Base-by-base conservation (phyloP, 2,888 invertebrate species). In the Endomychus coccineus region DNA sequence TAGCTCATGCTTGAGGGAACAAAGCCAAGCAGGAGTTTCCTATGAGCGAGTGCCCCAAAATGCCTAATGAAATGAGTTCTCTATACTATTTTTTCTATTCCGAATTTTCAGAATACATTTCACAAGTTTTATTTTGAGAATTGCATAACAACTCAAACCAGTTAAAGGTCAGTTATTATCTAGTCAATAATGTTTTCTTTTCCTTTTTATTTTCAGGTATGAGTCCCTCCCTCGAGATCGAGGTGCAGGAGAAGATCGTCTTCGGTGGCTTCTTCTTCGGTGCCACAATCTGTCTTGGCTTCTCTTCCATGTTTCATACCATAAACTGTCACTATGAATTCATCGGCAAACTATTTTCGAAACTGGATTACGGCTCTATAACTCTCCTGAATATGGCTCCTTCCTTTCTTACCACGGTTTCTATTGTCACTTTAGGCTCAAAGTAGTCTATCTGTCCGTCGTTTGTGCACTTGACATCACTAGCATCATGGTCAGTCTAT, bases 331-430 rank as follows among this genome's bases (percentile, higher is more conserved):
- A 95, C 66, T 94, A 94, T 27, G 87, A 91, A 68, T 83, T 82
- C 69, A 87, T 95, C 40, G 91, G 92, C 50, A 89, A 84, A 69
- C 72, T 95, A 50, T 96, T 95, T 64, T 91, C 91, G 64, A 95
- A 95, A 78, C 69, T 96, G 61, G 96, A 96, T 68, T 96, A 96
- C 67, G 92, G 92, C 67, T 95, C 95, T 40, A 96, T 96, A 57
- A 89, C 94, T 9, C 70, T 95, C 59, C 74, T 96, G 36, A 95
- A 94, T 43, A 91, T 94, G 81, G 94, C 94, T 25, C 92, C 92
- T 27, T 95, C 94, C 71, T 89, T 96, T 49, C 95, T 95, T 95
- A 95, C 67, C 96, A 95, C 65, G 90, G 91, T 58, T 96, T 95
- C 71, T 95, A 96, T 69, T 95, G 95, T 66, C 86, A 90, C 59